Evolutionary conservation across 2,113 vertebrate genomes (phyloP).

Genomic region (Tyto alba): DNA sequence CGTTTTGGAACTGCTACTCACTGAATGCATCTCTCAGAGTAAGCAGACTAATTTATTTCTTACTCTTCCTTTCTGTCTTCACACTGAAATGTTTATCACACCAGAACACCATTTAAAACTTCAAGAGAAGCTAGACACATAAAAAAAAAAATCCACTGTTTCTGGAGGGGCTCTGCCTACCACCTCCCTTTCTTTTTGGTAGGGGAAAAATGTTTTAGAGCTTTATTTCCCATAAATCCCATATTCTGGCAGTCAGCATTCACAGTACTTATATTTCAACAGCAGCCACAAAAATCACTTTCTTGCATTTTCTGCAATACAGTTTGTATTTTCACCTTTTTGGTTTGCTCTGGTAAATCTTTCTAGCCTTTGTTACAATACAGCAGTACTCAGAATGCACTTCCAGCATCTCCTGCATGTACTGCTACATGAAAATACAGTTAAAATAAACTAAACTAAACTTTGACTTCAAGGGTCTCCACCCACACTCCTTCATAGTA

Average conservation of each 20-base stretch:
- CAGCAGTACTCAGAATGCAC: not conserved
- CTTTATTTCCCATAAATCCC: slow-evolving; percentile 69
- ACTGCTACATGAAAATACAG: not conserved
- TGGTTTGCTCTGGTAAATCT: slow-evolving; percentile 49
- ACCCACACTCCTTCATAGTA: not conserved
- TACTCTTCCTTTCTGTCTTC: slow-evolving; percentile 45
- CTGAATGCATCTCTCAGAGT: slow-evolving; percentile 27
- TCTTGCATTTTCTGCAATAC: slow-evolving; percentile 44
- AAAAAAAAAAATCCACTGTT: not conserved
- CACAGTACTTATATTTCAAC: slow-evolving; percentile 68
- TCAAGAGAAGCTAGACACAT: slow-evolving; percentile 36
- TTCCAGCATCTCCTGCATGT: not conserved
- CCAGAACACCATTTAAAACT: slow-evolving; percentile 53
- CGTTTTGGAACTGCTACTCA: not conserved
- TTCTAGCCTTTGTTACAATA: slow-evolving; percentile 31
- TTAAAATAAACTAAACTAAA: not conserved
- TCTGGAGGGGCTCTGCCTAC: not conserved
- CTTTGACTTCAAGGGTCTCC: not conserved
- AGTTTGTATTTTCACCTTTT: slow-evolving; percentile 15
- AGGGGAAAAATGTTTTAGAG: slow-evolving; percentile 57
- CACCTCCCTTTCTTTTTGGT: not conserved
- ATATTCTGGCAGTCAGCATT: slow-evolving; percentile 64
- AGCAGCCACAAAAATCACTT: slow-evolving; percentile 24
- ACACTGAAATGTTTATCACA: slow-evolving; percentile 53
- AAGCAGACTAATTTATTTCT: slow-evolving; percentile 51